A percentile compares a stretch with the other conserved stretches of the same genome.
phyloP scores from a whole-genome alignment of 35 echinoderm and acorn worm species.

The Lytechinus pictus region DNA sequence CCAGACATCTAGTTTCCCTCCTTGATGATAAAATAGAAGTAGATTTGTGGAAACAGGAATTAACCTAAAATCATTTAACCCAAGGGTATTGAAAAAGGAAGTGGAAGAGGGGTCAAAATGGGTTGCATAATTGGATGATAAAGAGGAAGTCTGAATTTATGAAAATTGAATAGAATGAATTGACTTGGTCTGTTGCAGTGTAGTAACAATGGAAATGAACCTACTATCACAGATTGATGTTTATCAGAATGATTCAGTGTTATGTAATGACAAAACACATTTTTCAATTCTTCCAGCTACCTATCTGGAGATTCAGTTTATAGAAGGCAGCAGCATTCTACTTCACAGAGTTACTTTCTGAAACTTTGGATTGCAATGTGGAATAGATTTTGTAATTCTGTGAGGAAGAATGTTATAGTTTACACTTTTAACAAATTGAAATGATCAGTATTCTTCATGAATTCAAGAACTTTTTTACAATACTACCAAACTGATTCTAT shows the following conservation, averaged over 20 bases:
- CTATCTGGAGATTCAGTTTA: no score
- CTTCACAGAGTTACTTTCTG: neutral
- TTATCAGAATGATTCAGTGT: neutral
- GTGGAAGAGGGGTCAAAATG: neutral
- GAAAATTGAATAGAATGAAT: neutral
- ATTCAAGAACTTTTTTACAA: neutral
- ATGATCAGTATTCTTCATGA: neutral
- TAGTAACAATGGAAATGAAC: neutral
- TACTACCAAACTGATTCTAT: no score
- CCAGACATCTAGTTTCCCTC: neutral
- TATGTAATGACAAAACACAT: neutral
- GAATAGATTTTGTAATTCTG: neutral
- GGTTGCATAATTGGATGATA: conserved; percentile 11
- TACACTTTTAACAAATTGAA: neutral
- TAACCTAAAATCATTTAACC: neutral
- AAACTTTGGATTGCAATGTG: neutral
- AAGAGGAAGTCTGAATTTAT: neutral
- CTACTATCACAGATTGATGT: neutral
- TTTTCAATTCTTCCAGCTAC: no score
- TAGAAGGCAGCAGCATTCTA: neutral
- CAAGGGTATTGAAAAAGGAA: neutral
- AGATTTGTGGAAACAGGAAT: neutral
- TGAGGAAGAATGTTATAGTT: neutral
- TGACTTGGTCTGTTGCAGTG: neutral
- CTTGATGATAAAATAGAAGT: neutral